Evolutionary conservation across 2,113 vertebrate species (phyloP).

Genomic region (Ginglymostoma cirratum): DNA sequence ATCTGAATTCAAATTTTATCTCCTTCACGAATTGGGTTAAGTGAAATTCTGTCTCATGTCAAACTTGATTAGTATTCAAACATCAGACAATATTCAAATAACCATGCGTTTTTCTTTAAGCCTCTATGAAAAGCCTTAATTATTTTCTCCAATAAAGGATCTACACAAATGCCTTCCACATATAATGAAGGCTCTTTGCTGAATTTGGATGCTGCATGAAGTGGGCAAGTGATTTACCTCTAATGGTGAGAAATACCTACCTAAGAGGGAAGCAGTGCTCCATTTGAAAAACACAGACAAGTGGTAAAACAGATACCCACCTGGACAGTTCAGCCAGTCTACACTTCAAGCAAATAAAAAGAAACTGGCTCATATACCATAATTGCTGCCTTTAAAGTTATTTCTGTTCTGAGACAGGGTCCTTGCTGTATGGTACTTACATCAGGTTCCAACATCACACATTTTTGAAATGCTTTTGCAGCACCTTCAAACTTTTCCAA

Average conservation of each 20-base stretch:
- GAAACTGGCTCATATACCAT: not conserved
- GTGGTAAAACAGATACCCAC: not conserved
- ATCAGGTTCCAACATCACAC: constrained; percentile 85
- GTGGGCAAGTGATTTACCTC: not conserved
- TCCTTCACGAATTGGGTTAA: not conserved
- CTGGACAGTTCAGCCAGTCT: not conserved
- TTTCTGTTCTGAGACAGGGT: not conserved
- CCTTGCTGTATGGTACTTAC: constrained; percentile 59
- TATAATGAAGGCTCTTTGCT: not conserved
- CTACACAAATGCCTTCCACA: not conserved
- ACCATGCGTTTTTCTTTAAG: not conserved
- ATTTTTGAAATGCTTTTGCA: constrained; percentile 85
- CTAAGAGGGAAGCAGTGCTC: not conserved
- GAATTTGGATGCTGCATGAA: not conserved
- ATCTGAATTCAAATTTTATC: too few relatives aligned
- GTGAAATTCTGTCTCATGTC: not conserved
- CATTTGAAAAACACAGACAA: not conserved
- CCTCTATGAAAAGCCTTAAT: not conserved
- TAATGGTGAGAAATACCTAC: too few relatives aligned
- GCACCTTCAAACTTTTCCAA: constrained; percentile 81
- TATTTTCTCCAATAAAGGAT: not conserved
- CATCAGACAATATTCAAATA: not conserved
- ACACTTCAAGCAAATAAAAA: not conserved
- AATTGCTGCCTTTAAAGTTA: not conserved
- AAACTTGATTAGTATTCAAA: not conserved